Evolutionary conservation across 2,888 invertebrate species (phyloP), one percentile per base, ranked within the genome.

Genomic region (Lycia hirtaria): DNA sequence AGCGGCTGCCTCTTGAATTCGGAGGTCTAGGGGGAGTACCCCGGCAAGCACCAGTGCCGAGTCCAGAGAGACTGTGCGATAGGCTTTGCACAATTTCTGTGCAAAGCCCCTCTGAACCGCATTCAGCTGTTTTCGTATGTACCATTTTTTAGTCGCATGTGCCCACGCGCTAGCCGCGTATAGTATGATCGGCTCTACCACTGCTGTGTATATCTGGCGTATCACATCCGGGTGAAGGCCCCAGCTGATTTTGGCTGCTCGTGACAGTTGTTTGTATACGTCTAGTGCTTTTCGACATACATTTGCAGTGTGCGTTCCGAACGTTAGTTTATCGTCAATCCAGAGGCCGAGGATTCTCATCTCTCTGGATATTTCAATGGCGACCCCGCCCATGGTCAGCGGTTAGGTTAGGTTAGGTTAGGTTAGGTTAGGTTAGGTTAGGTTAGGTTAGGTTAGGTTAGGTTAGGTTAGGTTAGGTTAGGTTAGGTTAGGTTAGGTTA

Each of bases 11-110:
- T 72, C 69, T 0, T 24, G 40, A 3, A 65, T 40, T 0, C 66
- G 24, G 0, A 68, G 52, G 54, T 65, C 65, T 0, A 68, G 53
- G 6, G 68, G 65, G 1, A 67, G 62, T n/a, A 68, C 19, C 41
- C 64, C 64, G 0, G 64, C 52, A 6, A 67, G 51, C 2, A 59
- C 5, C 10, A 65, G 43, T 0, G 62, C 64, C 6, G 67, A 55
- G 43, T 62, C 53, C 3, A 30, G 30, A 7, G 45, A 45, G 32
- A 45, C 45, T 4, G 37, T 43, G 9, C 26, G 26, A 9, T 26
- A 26, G 1, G 26, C 6, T 10, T 26, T 26, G 26, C 26, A 26
- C 9, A 26, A 10, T 26, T 26, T 26, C 26, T 26, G 26, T 7
- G 26, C n/a, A n/a, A n/a, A n/a, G n/a, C n/a, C n/a, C n/a, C n/a